Evolutionary conservation across 2,888 invertebrate genomes (phyloP).

Genomic region (Leistus spinibarbis): DNA sequence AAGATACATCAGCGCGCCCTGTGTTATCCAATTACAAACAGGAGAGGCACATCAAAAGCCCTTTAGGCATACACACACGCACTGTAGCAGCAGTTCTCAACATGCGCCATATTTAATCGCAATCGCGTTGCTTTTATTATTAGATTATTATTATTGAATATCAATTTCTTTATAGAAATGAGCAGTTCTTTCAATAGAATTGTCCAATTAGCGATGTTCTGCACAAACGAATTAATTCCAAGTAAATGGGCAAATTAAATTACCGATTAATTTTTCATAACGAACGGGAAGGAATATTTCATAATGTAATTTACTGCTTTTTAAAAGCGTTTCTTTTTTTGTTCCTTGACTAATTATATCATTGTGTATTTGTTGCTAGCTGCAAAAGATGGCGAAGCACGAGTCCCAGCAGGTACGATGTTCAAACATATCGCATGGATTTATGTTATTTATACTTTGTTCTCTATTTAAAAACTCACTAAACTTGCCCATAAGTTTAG

Average conservation of each 20-base stretch:
- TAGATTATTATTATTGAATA: background rate
- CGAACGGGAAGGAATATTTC: background rate
- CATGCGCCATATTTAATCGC: too few relatives aligned
- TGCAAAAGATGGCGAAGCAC: slow-evolving; percentile 71
- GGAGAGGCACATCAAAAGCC: slow-evolving; percentile 9
- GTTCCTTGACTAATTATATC: slow-evolving; percentile 13
- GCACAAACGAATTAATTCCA: slow-evolving; percentile 17
- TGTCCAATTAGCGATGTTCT: slow-evolving; percentile 7
- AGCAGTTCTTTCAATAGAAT: background rate
- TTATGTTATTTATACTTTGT: background rate
- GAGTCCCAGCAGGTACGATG: slow-evolving; percentile 68
- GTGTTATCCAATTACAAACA: slow-evolving; percentile 2
- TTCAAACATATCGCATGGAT: slow-evolving; percentile 41
- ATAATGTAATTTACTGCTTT: slow-evolving; percentile 6
- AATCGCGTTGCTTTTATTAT: too few relatives aligned
- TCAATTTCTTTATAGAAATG: too few relatives aligned
- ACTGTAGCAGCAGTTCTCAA: background rate
- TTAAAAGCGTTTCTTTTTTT: background rate
- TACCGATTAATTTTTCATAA: slow-evolving; percentile 4
- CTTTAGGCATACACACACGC: background rate
- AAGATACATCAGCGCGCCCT: background rate
- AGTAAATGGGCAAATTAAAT: slow-evolving; percentile 18
- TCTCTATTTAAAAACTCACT: background rate
- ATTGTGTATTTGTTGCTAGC: slow-evolving; percentile 53
- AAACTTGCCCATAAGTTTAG: background rate